Evolutionary conservation across 2,797 vertebrate genomes (phyloP), one percentile per base, ranked within the genome.

Genomic region (Falco biarmicus): DNA sequence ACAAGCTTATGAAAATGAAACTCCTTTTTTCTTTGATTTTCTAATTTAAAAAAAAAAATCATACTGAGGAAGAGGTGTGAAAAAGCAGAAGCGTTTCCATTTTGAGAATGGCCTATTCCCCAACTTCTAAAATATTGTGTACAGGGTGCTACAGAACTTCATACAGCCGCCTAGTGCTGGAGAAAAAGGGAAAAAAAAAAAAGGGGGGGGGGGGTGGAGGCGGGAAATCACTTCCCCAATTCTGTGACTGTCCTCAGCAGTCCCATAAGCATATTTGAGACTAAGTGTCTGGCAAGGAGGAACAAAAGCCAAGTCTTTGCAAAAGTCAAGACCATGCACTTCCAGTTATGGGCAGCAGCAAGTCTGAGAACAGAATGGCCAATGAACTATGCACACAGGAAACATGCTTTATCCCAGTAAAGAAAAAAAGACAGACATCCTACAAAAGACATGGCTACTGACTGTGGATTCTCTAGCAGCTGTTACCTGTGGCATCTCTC

Each of bases 261-360:
- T 77, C 71, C 81, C 87, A 15, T 11, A 89, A 80, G 69, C 25
- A 39, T 51, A 56, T 53, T 14, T 60, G 64, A 87, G 68, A 80
- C 57, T 73, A 53, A 90, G 60, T 11, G 78, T 79, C 70, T 1
- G 0, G 54, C 83, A 65, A 90, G 51, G 43, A 90, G 66, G 57
- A 92, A 51, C 29, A 63, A 71, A 93, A 92, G 93, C 84, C 90
- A 95, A 95, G 60, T 92, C 86, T 95, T 68, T 70, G 45, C 78
- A 94, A 80, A 93, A 93, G 95, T 79, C 84, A 83, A 80, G 75
- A 70, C 4, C 3, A 1, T 4, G 4, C 47, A 56, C 26, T 89
- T 79, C 76, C 63, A 93, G 54, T 76, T 90, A 70, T 6, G 68
- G 82, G 70, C 71, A 85, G 92, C 81, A 95, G 87, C 56, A 47